These are phyloP conservation scores for Aleiodes testaceus DNA, from an alignment of 2,888 invertebrate genomes.

Conservation along the genomic window DNA sequence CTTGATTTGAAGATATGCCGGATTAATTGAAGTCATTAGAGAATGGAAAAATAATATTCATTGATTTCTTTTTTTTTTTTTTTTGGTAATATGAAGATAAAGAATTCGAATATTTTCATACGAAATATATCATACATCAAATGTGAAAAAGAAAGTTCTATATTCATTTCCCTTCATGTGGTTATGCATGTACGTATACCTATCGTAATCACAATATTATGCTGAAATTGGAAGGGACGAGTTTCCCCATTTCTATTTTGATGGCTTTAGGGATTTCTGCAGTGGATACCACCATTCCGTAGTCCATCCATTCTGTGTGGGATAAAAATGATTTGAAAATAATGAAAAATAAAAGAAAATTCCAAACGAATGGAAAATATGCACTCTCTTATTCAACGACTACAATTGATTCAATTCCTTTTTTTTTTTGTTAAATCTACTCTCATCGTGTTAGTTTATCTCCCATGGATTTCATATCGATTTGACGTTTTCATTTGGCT, in stretches of 20 bases:
- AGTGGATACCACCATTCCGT: conserved; percentile 40
- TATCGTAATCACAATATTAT: conserved; percentile 72
- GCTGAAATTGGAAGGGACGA: conserved; percentile 68
- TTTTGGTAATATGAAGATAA: too few species aligned
- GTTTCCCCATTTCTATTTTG: conserved; percentile 70
- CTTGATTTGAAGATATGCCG: too few species aligned
- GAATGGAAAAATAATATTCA: too few species aligned
- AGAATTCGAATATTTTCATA: conserved; percentile 12
- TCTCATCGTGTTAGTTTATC: conserved; percentile 22
- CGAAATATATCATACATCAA: conserved; percentile 20
- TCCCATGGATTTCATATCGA: conserved; percentile 12
- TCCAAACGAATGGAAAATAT: conserved; percentile 11
- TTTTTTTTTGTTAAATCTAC: neutral
- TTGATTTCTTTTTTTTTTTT: too few species aligned
- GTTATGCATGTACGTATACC: conserved; percentile 50
- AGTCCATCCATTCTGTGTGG: conserved; percentile 49
- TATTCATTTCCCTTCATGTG: conserved; percentile 25
- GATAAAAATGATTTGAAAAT: conserved; percentile 9
- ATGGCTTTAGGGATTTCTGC: conserved; percentile 69
- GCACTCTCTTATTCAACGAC: conserved; percentile 23
- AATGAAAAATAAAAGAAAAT: neutral
- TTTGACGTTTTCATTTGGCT: conserved; percentile 21
- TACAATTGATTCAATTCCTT: conserved; percentile 22
- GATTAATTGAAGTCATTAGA: too few species aligned
- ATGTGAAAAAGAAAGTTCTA: conserved; percentile 14